Evolutionary conservation across 2,797 vertebrate genomes (phyloP), one percentile per base, ranked within the genome.

Genomic region (Podargus strigoides): DNA sequence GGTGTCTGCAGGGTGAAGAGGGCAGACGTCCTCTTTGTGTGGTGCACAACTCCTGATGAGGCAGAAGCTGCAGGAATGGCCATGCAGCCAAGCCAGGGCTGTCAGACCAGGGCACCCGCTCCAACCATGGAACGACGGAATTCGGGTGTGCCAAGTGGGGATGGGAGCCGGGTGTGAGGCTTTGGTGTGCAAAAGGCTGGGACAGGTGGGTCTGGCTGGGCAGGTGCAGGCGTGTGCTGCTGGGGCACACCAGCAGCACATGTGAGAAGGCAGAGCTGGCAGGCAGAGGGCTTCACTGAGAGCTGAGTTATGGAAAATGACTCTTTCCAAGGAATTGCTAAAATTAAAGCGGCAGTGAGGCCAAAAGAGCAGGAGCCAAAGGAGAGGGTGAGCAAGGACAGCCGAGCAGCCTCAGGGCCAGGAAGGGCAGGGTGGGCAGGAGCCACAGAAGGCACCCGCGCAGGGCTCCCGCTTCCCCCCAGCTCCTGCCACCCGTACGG

Each of bases 281-380:
- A 96, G 90, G 86, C 86, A 87, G 92, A 93, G 95, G 89, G 90
- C 86, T 95, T 89, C 8, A 1, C 89, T 90, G 84, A 3, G 27
- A 92, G 92, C 86, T 96, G 95, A 96, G 89, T 94, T 96, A 96
- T 96, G 95, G 96, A 96, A 96, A 96, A 96, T 93, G 85, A 96
- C 93, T 94, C 95, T 96, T 96, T 95, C 95, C 96, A 96, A 96
- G 94, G 95, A 96, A 95, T 95, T 94, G 93, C 96, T 96, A 94
- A 95, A 96, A 96, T 95, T 94, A 93, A 93, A 94, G 95, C 62
- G 0, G 91, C 89, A 63, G 68, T 0, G 36, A 93, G 91, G 93
- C 95, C 94, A 96, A 92, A 85, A 16, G 39, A 91, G 79, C 75
- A 42, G 56, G 82, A 96, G 94, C 95, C 94, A 96, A 85, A 93